These are phyloP conservation scores for Muscina levida DNA, from an alignment of 2,888 invertebrate genomes.

Conservation along the genomic window DNA sequence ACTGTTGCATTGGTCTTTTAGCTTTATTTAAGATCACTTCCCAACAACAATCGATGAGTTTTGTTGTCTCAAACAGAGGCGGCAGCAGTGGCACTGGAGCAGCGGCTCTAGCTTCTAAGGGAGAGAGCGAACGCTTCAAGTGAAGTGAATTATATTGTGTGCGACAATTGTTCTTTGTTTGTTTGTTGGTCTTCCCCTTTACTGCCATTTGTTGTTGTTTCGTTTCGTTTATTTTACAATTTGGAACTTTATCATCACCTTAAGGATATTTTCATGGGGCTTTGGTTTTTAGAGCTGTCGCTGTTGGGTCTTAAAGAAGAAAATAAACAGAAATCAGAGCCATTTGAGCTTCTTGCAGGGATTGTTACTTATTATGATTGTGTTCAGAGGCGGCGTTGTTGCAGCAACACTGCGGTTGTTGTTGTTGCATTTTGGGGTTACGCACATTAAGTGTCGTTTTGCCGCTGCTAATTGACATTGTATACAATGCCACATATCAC, in stretches of 20 bases:
- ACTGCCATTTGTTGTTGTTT: slow-evolving; percentile 24
- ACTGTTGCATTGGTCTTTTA: slow-evolving; percentile 28
- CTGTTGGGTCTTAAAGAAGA: background rate
- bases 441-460: slow-evolving; percentile 79
- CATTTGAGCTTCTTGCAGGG: slow-evolving; percentile 12
- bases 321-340: background rate
- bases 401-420: slow-evolving; percentile 59
- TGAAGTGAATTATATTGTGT: slow-evolving; percentile 43
- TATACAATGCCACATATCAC: slow-evolving; percentile 70
- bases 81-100: background rate
- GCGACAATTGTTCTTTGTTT: slow-evolving; percentile 67
- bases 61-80: slow-evolving; percentile 49
- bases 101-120: slow-evolving; percentile 37
- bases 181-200: slow-evolving; percentile 49
- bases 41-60: slow-evolving; percentile 49
- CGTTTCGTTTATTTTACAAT: slow-evolving; percentile 37
- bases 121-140: slow-evolving; percentile 24
- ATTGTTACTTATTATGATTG: slow-evolving; percentile 52
- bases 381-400: slow-evolving; percentile 12
- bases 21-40: slow-evolving; percentile 63
- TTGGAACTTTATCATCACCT: slow-evolving; percentile 59
- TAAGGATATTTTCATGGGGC: slow-evolving; percentile 32
- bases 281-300: slow-evolving; percentile 37
- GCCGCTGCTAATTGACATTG: slow-evolving; percentile 80
- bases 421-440: slow-evolving; percentile 55